Conservation (phyloP, 2,113 vertebrate species). For the Pavo muticus region DNA sequence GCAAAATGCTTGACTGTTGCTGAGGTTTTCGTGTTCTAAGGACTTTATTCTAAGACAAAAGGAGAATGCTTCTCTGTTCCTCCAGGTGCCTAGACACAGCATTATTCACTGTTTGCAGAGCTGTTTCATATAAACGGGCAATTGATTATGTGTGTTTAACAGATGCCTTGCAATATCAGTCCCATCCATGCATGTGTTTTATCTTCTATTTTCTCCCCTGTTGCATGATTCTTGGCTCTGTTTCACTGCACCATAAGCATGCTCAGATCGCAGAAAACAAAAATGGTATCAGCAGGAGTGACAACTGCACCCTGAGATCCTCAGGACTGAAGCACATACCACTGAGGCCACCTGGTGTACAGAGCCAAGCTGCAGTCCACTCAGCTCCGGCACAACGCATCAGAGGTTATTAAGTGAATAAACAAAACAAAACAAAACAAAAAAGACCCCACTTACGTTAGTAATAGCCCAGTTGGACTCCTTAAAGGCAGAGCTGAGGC, state of each 20-base stretch:
- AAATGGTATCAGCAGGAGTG: not conserved
- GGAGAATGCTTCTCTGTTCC: not conserved
- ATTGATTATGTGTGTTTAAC: conserved; percentile 15
- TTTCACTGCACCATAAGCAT: not conserved
- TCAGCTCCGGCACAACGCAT: not conserved
- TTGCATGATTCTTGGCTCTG: conserved; percentile 2
- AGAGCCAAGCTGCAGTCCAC: conserved; percentile 39
- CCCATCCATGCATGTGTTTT: conserved; percentile 4
- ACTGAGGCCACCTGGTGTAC: conserved; percentile 73
- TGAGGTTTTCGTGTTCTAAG: not conserved
- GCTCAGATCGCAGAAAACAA: not conserved
- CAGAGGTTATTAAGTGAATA: not conserved
- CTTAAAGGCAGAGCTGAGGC: not conserved
- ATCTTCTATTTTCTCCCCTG: not conserved
- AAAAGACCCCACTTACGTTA: not conserved
- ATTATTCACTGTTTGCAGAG: not conserved
- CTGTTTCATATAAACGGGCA: not conserved
- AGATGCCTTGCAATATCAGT: conserved; percentile 30
- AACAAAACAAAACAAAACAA: no score
- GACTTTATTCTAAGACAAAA: not conserved
- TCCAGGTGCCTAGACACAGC: not conserved
- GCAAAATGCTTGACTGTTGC: not conserved
- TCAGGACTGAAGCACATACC: conserved; percentile 6
- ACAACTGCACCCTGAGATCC: not conserved
- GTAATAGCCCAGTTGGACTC: not conserved